Evolutionary conservation across 2,888 invertebrate genomes (phyloP), one percentile per base, ranked within the genome.

Genomic region (Chironomus riparius): DNA sequence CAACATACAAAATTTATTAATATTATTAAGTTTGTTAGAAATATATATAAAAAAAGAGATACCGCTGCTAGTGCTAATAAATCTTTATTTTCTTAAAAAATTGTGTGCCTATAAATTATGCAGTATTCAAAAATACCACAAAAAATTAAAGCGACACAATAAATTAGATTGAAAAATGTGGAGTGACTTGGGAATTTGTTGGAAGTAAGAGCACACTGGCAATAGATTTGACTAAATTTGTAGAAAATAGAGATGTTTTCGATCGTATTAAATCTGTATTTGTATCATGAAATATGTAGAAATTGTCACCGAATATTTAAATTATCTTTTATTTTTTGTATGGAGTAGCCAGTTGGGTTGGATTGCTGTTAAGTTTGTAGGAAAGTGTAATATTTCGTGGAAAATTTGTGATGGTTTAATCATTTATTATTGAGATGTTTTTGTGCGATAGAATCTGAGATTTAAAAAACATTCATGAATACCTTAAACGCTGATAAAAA

Each of bases 231-330:
- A 2, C 2, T 56, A n/a, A 56, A 56, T 38, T 2, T 38, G 18
- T 15, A 56, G 50, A 71, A 71, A 71, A 71, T 71, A 71, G 28
- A 71, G 71, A 71, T 71, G 71, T 71, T 50, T 71, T 56, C 24
- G 56, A 21, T 21, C 22, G 48, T 56, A 50, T 56, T 71, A 71
- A 24, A 38, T 4, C 21, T 22, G 70, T 15, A 47, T 69, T 69
- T 69, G 69, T 69, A 24, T 24, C 56, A 47, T 56, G 56, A 56
- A 65, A 65, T 22, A 65, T 65, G 24, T 21, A 65, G 13, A 65
- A 65, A 65, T 65, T 71, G 50, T 71, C 50, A 47, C 70, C 70
- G 24, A 50, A 71, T 21, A 56, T 56, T 71, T 71, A 56, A 71
- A 71, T 56, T 69, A 47, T 38, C n/a, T 6, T 50, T 22, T 24